A percentile compares a stretch with the other conserved stretches of the same genome.
Conservation (phyloP, 1,140 invertebrate species). For the Zeugodacus cucurbitae region DNA sequence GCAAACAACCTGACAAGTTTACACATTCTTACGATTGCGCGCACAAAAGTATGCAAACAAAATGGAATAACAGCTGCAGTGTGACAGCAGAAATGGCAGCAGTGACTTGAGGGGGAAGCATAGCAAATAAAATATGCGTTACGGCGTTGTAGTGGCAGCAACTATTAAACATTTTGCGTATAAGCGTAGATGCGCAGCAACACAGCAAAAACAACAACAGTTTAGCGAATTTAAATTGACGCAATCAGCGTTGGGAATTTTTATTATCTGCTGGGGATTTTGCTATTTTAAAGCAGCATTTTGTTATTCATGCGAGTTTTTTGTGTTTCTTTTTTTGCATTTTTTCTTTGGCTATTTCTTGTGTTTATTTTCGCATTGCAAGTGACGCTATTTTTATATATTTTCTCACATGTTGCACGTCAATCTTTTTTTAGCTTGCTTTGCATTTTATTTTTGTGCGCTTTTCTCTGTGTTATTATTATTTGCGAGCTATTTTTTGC, state of each 20-base stretch:
- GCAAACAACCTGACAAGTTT: background rate
- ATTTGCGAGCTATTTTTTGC: background rate
- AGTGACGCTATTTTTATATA: no score
- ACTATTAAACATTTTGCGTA: background rate
- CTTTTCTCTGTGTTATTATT: background rate
- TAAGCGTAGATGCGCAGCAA: background rate
- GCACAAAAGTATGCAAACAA: constrained; percentile 29
- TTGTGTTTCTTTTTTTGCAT: background rate
- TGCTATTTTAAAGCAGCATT: background rate
- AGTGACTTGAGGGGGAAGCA: no score
- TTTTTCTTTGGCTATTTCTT: background rate
- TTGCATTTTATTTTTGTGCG: background rate
- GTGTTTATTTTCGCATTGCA: background rate
- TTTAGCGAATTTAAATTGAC: background rate
- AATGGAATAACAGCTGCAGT: background rate
- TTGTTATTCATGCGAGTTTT: background rate
- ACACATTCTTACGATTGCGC: background rate
- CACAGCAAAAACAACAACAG: background rate
- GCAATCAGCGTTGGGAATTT: constrained; percentile 8
- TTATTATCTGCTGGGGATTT: background rate
- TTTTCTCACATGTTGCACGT: background rate
- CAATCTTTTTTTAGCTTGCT: background rate
- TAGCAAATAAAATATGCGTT: background rate
- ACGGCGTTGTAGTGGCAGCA: background rate
- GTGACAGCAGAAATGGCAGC: background rate